phyloP scores from a whole-genome alignment of 2,888 invertebrate species.

The Ptilodon capucinus region DNA sequence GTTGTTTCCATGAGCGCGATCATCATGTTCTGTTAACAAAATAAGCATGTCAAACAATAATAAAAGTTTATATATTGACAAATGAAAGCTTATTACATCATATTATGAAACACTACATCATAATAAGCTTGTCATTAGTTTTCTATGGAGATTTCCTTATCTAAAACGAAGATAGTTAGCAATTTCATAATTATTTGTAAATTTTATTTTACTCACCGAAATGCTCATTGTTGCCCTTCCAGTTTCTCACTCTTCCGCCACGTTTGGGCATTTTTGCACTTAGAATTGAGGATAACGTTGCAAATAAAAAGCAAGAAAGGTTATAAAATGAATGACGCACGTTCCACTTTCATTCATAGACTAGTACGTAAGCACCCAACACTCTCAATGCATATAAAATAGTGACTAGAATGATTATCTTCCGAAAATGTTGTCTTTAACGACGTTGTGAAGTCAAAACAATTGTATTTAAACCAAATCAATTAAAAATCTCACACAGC shows the following conservation, averaged over 20 bases:
- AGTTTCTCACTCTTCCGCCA: conserved; percentile 65
- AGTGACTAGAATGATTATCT: too few relatives aligned
- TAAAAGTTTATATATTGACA: not conserved
- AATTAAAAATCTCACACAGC: too few relatives aligned
- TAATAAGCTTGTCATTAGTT: too few relatives aligned
- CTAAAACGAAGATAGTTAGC: too few relatives aligned
- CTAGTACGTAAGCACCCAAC: not conserved
- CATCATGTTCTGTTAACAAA: conserved; percentile 72
- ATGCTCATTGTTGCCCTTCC: conserved; percentile 63
- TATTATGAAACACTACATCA: not conserved
- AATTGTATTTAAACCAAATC: too few relatives aligned
- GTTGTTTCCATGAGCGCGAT: conserved; percentile 60
- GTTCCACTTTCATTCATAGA: not conserved
- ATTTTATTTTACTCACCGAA: conserved; percentile 59
- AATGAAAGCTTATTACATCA: not conserved
- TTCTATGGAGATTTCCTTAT: too few relatives aligned
- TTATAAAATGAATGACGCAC: conserved; percentile 1
- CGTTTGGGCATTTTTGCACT: conserved; percentile 70
- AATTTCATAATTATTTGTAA: too few relatives aligned
- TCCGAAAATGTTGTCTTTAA: too few relatives aligned
- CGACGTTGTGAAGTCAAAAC: too few relatives aligned
- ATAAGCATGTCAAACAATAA: not conserved
- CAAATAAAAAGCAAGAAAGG: not conserved
- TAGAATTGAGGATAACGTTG: not conserved
- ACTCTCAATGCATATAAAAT: too few relatives aligned